A percentile compares a stretch with the other conserved stretches of the same genome.
Evolutionary conservation across 1,140 invertebrate species (phyloP).

Genomic region (Aphis gossypii): DNA sequence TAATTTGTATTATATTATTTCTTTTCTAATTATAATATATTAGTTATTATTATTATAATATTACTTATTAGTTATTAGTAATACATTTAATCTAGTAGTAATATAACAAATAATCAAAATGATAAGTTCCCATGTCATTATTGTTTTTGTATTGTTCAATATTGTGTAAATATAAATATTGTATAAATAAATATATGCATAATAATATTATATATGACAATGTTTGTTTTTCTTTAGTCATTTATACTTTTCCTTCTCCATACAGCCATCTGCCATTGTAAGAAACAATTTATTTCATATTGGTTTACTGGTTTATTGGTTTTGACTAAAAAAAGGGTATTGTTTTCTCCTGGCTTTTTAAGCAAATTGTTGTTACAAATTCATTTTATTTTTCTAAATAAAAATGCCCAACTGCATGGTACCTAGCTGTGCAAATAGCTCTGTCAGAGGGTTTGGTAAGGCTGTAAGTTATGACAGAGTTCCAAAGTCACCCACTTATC

Average conservation of each 20-base stretch:
- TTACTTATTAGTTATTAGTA: background rate
- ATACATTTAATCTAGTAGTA: background rate
- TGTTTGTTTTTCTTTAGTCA: background rate
- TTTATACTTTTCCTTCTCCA: background rate
- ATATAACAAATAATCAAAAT: background rate
- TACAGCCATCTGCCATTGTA: background rate
- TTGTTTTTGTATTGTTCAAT: background rate
- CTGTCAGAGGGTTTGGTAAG: no score
- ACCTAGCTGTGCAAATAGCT: no score
- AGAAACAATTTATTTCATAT: background rate
- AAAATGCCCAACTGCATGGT: no score
- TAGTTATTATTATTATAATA: background rate
- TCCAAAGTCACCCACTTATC: no score
- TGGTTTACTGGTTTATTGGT: background rate
- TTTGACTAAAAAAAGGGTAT: background rate
- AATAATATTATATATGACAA: no score
- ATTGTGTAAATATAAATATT: background rate
- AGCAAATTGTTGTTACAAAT: no score
- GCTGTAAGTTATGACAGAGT: no score
- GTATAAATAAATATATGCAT: no score
- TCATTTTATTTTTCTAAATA: no score
- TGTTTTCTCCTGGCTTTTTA: no score
- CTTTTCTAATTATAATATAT: no score
- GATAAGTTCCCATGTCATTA: background rate
- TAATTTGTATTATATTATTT: background rate